Evolutionary conservation across 1,140 invertebrate species (phyloP), one percentile per base, ranked within the genome.

Genomic region (Orchesella cincta): DNA sequence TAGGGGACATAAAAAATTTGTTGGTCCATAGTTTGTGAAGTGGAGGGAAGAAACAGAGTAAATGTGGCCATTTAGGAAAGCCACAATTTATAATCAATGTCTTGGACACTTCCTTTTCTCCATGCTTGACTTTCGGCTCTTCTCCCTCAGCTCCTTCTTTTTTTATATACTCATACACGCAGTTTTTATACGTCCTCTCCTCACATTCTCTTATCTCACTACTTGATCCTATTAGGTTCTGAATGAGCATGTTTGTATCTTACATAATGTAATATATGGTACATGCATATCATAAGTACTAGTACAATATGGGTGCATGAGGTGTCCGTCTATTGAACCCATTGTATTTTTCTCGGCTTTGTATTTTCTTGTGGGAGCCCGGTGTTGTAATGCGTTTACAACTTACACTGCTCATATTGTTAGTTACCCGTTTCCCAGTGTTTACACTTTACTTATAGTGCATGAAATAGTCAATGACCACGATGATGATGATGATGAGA

Each of bases 31-130:
- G 71, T 23, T 28, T n/a, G 71, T 51, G 67, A 72, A 71, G 67
- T 35, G 74, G 39, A 75, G 72, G 73, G 78, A 75, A 74, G 64
- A 75, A 78, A 78, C 73, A 73, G 73, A 79, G 77, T 79, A 81
- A 81, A 80, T 81, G 80, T 79, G 78, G 76, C 78, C 78, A 81
- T 81, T 80, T 81, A 80, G 80, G 78, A 79, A 78, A 80, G 80
- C 80, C 80, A 81, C 80, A 81, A 81, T 80, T 81, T 81, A 81
- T 81, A 81, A 81, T 81, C 80, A 81, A 80, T 81, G 78, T 80
- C 80, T 75, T 75, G 76, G 78, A 79, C 78, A 81, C 77, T 79
- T 81, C 76, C 80, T 57, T 57, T 79, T n/a, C 26, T n/a, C 26
- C 5, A 18, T 62, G 18, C 54, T 62, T 62, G 26, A 28, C 26